Conservation (phyloP, 2,113 vertebrate species). For the Psilopogon haemacephalus region DNA sequence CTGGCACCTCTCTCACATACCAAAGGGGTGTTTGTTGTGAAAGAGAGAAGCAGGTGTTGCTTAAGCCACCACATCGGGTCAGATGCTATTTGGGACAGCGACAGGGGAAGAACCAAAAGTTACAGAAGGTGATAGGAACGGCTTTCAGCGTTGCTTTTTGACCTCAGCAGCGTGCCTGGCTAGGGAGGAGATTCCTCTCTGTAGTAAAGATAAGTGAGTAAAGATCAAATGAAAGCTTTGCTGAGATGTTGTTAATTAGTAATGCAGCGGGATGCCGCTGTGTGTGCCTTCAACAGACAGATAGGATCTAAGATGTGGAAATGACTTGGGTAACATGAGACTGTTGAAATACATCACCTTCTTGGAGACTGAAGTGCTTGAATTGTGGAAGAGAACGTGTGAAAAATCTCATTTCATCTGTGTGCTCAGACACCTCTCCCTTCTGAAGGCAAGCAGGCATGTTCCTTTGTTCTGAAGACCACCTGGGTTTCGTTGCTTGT, state of each 20-base stretch:
- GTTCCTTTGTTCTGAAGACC: neutral
- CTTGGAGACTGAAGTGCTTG: neutral
- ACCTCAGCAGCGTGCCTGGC: neutral
- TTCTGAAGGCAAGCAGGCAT: neutral
- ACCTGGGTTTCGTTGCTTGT: neutral
- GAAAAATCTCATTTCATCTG: neutral
- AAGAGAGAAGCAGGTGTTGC: neutral
- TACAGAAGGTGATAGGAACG: neutral
- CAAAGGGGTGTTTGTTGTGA: neutral
- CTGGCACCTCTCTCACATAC: neutral
- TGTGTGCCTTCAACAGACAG: neutral
- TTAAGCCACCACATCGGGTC: neutral
- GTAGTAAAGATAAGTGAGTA: neutral
- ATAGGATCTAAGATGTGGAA: constrained; percentile 1
- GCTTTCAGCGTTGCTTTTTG: neutral
- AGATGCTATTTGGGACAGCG: neutral
- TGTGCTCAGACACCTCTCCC: neutral
- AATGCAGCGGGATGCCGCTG: neutral
- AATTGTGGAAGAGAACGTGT: neutral
- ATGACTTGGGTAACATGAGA: neutral
- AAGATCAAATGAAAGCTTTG: neutral
- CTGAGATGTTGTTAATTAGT: neutral
- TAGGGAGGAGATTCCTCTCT: neutral
- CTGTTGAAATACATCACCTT: neutral
- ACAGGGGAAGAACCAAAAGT: neutral